Conservation (phyloP, 2,888 invertebrate genomes). For the Timandra comae region DNA sequence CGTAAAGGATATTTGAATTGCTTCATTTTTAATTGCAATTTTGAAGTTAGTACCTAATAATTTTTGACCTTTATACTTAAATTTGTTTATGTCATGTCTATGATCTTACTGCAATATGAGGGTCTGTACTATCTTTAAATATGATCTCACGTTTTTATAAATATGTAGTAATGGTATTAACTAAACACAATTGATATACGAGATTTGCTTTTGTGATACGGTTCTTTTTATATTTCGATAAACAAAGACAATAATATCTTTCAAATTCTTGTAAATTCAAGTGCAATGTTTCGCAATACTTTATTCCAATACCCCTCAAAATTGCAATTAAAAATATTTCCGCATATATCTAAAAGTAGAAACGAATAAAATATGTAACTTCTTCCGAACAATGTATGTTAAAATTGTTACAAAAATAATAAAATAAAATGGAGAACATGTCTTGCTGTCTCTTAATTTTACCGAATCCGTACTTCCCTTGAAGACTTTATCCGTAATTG, state of each 20-base stretch:
- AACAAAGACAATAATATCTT: slow-evolving; percentile 7
- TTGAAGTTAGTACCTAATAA: no score
- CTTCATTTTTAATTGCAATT: slow-evolving; percentile 45
- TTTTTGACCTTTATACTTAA: no score
- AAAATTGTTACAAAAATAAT: slow-evolving; percentile 57
- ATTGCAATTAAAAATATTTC: slow-evolving; percentile 42
- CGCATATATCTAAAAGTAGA: slow-evolving; percentile 44
- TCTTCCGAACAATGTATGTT: slow-evolving; percentile 57
- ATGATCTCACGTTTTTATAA: no score
- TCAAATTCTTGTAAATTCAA: slow-evolving; percentile 1
- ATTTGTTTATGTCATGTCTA: no score
- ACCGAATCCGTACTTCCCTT: slow-evolving; percentile 28
- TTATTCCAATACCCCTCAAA: slow-evolving; percentile 12
- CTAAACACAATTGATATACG: no score
- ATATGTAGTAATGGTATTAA: no score
- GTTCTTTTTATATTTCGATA: no score
- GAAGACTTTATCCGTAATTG: slow-evolving; percentile 36
- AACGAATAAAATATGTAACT: slow-evolving; percentile 37
- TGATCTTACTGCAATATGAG: no score
- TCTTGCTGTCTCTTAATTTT: slow-evolving; percentile 36
- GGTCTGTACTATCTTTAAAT: no score
- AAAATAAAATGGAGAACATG: slow-evolving; percentile 53
- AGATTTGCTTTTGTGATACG: no score
- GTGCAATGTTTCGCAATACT: not conserved
- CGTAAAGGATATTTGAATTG: slow-evolving; percentile 32